Base-by-base conservation (phyloP, 2,888 invertebrate genomes). In the Odontomyia ornata region DNA sequence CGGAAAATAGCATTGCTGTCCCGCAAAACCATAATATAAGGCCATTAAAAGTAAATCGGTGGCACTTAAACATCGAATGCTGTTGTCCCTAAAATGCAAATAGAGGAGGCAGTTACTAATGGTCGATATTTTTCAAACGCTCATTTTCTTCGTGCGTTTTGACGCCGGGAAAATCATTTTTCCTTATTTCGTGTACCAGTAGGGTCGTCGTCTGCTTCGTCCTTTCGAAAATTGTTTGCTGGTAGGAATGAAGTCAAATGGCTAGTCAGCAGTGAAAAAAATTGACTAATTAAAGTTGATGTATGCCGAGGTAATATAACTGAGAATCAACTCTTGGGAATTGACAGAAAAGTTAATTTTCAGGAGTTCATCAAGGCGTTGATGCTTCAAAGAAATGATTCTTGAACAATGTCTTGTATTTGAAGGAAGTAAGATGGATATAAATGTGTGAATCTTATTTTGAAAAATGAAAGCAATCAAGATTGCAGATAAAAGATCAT, bases 51-150 rank as follows among this genome's bases (percentile, higher is more conserved):
- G 73, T 73, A 73, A 73, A 73, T 73, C 60, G 73, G 25, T 36
- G 43, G 73, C 60, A 57, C 60, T 73, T 73, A 73, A 73, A 60
- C 43, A 43, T 73, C 28, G 60, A 73, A 73, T 43, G 60, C 9
- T 9, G 36, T 36, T 9, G 36, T 15, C 60, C 60, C 73, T 13
- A 60, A 78, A 77, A 78, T 75, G 64, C 72, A 75, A 76, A 79
- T 77, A 64, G 77, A 57, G n/a, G 75, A 71, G 79, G 77, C 77
- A 79, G 60, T 79, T 72, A 76, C 76, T 76, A 79, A 79, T 79
- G 56, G 57, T 69, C 27, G 30, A 21, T 60, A 79, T 79, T 79
- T 79, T 77, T 78, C 78, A 73, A 78, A 60, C 18, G n/a, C 60
- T 18, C 28, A 73, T 28, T 60, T 57, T n/a, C 36, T 27, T 36